Percentiles rank a stretch among this genome's conserved stretches.
phyloP scores from a whole-genome alignment of 2,113 vertebrate genomes.

The Oncorhynchus masou region DNA sequence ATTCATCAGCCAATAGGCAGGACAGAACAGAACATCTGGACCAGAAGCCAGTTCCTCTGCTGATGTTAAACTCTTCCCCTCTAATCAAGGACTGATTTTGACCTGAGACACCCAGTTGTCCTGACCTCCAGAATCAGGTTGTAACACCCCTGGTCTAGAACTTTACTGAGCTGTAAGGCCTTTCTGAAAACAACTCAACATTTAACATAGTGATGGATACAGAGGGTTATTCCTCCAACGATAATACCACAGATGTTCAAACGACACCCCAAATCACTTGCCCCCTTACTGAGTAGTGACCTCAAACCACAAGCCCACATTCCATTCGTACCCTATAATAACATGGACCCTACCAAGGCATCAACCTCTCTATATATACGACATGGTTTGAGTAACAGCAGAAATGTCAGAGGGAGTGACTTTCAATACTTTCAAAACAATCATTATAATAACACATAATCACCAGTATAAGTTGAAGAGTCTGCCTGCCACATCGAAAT shows the following conservation, averaged over 20 bases:
- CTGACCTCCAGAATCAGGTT: no score
- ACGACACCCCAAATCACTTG: conserved; percentile 23
- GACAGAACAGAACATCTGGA: not conserved
- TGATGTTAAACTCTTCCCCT: no score
- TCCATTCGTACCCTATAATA: conserved; percentile 22
- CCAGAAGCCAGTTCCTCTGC: no score
- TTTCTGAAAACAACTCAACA: not conserved
- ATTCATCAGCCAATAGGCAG: not conserved
- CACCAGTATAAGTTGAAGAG: conserved; percentile 20
- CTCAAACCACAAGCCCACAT: not conserved
- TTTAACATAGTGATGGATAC: not conserved
- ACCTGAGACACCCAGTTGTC: no score
- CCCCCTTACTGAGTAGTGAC: conserved; percentile 9
- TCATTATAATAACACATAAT: conserved; percentile 19
- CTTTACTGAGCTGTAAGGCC: no score
- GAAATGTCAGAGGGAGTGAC: conserved; percentile 23
- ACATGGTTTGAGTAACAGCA: conserved; percentile 5
- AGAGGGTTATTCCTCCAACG: not conserved
- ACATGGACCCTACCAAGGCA: conserved; percentile 17
- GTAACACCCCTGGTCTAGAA: no score
- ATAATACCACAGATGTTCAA: conserved; percentile 8
- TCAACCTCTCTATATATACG: conserved; percentile 28
- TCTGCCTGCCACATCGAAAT: not conserved
- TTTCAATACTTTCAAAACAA: conserved; percentile 36
- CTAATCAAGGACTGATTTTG: no score